These are phyloP conservation scores for Ctenicera cuprea DNA, from an alignment of 2,888 invertebrate genomes.

Conservation along the genomic window DNA sequence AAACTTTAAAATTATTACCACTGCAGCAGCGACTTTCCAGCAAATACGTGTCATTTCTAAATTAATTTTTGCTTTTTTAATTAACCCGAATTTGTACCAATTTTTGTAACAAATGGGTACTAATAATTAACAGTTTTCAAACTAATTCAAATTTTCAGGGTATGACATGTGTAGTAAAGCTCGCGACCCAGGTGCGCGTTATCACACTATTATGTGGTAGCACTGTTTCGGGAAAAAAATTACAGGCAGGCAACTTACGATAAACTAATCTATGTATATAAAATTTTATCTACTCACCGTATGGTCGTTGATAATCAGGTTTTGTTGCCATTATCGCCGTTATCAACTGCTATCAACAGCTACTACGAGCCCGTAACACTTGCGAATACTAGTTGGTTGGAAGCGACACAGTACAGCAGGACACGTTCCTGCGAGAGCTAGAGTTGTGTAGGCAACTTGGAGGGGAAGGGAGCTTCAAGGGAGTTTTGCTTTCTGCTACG, in stretches of 20 bases:
- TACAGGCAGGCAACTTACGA: conserved; percentile 59
- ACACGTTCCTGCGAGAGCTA: conserved; percentile 44
- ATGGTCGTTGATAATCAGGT: conserved; percentile 70
- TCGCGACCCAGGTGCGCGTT: conserved; percentile 6
- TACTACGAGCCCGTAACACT: conserved; percentile 51
- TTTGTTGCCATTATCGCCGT: conserved; percentile 70
- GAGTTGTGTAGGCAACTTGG: conserved; percentile 23
- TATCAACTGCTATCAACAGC: conserved; percentile 68
- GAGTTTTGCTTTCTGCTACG: conserved; percentile 53
- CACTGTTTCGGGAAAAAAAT: conserved; percentile 29
- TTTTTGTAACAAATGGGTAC: too few species aligned
- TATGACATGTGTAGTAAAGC: too few species aligned
- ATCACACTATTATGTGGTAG: conserved; percentile 14
- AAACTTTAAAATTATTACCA: too few species aligned
- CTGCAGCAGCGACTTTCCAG: too few species aligned
- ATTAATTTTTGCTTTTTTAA: too few species aligned
- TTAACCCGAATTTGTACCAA: too few species aligned
- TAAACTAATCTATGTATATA: conserved; percentile 69
- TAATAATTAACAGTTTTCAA: too few species aligned
- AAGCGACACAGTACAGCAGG: conserved; percentile 28
- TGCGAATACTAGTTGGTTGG: conserved; percentile 37
- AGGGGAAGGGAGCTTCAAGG: conserved; percentile 37
- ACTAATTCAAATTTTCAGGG: too few species aligned
- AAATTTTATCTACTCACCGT: conserved; percentile 71
- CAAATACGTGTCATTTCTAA: too few species aligned